Evolutionary conservation across 2,888 invertebrate genomes (phyloP).

Genomic region (Acleris literana): DNA sequence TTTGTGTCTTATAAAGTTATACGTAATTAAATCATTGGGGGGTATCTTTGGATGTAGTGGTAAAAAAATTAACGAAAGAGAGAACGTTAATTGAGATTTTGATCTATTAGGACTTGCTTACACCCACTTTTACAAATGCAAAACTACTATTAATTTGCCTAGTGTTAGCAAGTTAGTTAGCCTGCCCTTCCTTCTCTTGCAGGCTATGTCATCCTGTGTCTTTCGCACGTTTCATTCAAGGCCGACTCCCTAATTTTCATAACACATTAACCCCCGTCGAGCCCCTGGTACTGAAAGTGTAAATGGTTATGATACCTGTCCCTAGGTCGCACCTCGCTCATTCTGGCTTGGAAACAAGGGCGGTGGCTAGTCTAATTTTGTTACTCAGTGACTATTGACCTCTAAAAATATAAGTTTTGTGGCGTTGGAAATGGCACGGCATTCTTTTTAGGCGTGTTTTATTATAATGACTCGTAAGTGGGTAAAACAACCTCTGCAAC

Average conservation of each 20-base stretch:
- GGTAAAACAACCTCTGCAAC: not conserved
- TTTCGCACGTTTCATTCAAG: constrained; percentile 1
- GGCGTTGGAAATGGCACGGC: not conserved
- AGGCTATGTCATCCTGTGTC: not conserved
- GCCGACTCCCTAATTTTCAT: not conserved
- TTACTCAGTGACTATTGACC: constrained; percentile 4
- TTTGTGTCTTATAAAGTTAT: no score
- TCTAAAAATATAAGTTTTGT: not conserved
- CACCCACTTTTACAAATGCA: no score
- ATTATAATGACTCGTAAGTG: not conserved
- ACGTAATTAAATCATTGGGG: no score
- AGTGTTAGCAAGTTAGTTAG: not conserved
- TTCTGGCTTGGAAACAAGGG: constrained; percentile 38
- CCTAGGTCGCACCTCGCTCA: constrained; percentile 33
- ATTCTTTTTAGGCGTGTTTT: not conserved
- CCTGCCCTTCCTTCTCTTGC: not conserved
- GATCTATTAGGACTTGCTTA: no score
- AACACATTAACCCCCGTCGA: no score
- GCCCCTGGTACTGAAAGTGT: no score
- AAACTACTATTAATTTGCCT: no score
- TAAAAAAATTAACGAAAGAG: no score
- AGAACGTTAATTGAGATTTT: no score
- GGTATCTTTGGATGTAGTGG: no score
- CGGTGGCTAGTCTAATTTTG: constrained; percentile 41
- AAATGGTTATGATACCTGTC: constrained; percentile 37